Percentiles rank a stretch among this genome's conserved stretches.
phyloP scores from a whole-genome alignment of 2,113 vertebrate species.

The Semnornis frantzii region DNA sequence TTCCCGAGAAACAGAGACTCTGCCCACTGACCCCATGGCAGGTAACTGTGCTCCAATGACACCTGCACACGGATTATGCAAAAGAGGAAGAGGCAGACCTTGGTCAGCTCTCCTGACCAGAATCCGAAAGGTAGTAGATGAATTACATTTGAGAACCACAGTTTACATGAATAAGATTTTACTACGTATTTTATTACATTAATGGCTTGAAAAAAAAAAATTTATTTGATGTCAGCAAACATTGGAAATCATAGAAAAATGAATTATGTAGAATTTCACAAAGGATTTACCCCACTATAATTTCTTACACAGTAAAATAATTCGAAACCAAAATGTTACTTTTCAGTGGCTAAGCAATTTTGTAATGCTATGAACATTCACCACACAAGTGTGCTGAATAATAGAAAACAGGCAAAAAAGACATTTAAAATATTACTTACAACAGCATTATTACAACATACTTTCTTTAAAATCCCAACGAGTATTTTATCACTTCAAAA shows the following conservation, averaged over 20 bases:
- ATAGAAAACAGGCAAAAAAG: constrained; percentile 77
- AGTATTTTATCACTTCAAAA: constrained; percentile 80
- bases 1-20: background rate
- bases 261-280: constrained; percentile 81
- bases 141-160: background rate
- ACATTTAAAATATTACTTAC: constrained; percentile 79
- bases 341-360: constrained; percentile 78
- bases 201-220: constrained; percentile 80
- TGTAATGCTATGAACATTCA: constrained; percentile 80
- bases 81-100: background rate
- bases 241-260: constrained; percentile 83
- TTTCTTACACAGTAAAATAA: constrained; percentile 74
- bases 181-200: constrained; percentile 73
- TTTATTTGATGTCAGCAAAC: constrained; percentile 83
- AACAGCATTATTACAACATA: constrained; percentile 77
- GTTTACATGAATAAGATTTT: background rate
- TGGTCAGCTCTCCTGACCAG: background rate
- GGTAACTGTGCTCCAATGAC: rapidly evolving
- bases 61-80: rapidly evolving
- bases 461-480: constrained; percentile 75
- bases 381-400: constrained; percentile 78
- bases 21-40: background rate
- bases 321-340: constrained; percentile 73
- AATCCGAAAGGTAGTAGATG: background rate
- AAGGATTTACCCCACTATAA: constrained; percentile 76